Base-by-base conservation (phyloP, 2,888 invertebrate species). In the Digitonthophagus gazella region DNA sequence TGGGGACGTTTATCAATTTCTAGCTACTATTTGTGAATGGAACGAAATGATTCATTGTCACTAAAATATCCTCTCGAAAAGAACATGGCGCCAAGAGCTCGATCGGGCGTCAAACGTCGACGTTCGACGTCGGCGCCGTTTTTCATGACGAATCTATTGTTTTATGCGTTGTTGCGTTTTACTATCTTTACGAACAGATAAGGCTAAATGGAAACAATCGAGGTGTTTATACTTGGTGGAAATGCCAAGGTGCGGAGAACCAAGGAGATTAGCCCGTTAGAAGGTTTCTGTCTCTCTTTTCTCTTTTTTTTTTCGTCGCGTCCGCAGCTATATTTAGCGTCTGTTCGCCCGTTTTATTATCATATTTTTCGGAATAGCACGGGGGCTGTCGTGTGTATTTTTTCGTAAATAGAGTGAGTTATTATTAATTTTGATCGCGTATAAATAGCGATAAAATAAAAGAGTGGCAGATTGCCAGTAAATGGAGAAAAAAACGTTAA, bases 401-500 rank as follows among this genome's bases (percentile, higher is more conserved):
- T 44, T 44, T 44, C 28, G 28, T 44, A 44, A 44, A 44, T 44
- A 44, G 28, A 44, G 28, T 44, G 61, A 20, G 61, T 20, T 61
- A 61, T 61, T 61, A 61, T 61, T 61, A 61, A 61, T 61, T 61
- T 61, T 61, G 61, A 61, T 61, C 61, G 18, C 19, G 20, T 61
- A 61, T 61, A 61, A 61, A 61, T 61, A 61, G 20, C 61, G 28
- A 19, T 61, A 61, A 61, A 61, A 61, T 61, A 61, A 61, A 61
- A 61, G 61, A 61, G 61, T 61, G 61, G 61, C 61, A 6, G 18
- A 19, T 61, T 61, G 61, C 61, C 61, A 61, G 61, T 61, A 61
- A 61, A 61, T 61, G 20, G 20, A 61, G 20, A 57, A 61, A 61
- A 61, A 20, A 18, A 20, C 61, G 61, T 61, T 61, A 61, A 61